Conservation (phyloP, 2,797 vertebrate species). For the Pantherophis vulpinus region DNA sequence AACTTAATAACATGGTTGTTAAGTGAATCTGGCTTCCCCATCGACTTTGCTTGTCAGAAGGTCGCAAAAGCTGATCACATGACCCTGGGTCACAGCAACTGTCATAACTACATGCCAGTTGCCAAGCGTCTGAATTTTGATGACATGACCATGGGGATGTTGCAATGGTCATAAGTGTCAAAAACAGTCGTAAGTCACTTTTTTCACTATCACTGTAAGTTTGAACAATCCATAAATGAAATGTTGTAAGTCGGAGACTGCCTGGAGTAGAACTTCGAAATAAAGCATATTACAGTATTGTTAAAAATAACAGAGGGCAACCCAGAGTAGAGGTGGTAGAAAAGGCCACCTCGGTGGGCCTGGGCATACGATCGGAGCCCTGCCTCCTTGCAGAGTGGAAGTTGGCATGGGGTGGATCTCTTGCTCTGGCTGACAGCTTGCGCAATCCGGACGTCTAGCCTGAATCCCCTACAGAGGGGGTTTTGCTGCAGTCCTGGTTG, state of each 20-base stretch:
- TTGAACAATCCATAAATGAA: neutral
- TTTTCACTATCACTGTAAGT: neutral
- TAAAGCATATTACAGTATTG: neutral
- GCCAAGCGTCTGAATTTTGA: neutral
- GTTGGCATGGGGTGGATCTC: neutral
- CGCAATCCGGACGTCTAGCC: neutral
- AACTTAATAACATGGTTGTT: neutral
- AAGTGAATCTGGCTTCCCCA: neutral
- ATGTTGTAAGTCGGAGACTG: neutral
- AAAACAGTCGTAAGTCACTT: neutral
- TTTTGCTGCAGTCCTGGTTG: neutral
- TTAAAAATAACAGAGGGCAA: neutral
- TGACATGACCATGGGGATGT: neutral
- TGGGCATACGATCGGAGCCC: neutral
- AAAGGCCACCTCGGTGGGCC: neutral
- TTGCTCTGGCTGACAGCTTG: neutral
- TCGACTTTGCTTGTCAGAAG: neutral
- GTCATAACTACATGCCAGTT: neutral
- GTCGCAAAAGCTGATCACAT: neutral
- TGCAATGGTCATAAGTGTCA: neutral
- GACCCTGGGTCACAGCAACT: neutral
- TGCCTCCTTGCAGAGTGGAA: neutral
- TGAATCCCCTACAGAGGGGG: neutral
- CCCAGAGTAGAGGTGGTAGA: neutral
- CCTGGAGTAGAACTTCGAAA: neutral